Base-by-base conservation (phyloP, 1,140 invertebrate species). In the Diachasma alloeum region DNA sequence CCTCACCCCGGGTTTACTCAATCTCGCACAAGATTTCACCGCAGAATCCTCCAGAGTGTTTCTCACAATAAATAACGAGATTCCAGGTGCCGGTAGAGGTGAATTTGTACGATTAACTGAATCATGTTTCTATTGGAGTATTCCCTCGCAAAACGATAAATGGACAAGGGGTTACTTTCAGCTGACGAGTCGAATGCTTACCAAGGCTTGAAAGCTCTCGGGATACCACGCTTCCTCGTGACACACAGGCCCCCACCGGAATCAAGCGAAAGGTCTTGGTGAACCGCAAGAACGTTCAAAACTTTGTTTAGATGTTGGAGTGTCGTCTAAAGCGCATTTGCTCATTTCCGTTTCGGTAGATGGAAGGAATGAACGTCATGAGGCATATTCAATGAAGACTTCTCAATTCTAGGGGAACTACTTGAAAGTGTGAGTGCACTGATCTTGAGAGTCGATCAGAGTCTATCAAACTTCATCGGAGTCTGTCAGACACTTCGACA, bases 1-100 rank as follows among this genome's bases (percentile, higher is more conserved):
- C 74, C 56, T 71, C 85, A 0, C 77, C 86, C 9, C 82, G 86
- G 22, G 81, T 90, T 70, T 90, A 85, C 56, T 87, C 87, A 6
- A 90, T 90, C 69, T 88, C 88, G 1, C 84, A 84, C 42, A 87
- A 83, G 31, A 78, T 83, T 68, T n/a, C 66, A 37, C 31, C 81
- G 24, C 82, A 85, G 67, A 83, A 63, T 17, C 66, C 82, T 22
- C 73, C 79, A 6, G 80, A 78, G 56, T 82, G 78, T 76, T 84
- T 82, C 72, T 81, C 80, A 9, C 81, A 83, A 70, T 86, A 81
- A 74, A 71, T 11, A 19, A 44, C 4, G 17, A 31, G 71, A 17
- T 4, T 31, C 24, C 63, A 67, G 15, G 17, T 19, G 1, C 48
- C 2, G 4, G 4, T 53, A 15, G 15, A 53, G 2, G 48, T 53